Evolutionary conservation across 2,888 invertebrate species (phyloP).

Genomic region (Lathronympha strigana): DNA sequence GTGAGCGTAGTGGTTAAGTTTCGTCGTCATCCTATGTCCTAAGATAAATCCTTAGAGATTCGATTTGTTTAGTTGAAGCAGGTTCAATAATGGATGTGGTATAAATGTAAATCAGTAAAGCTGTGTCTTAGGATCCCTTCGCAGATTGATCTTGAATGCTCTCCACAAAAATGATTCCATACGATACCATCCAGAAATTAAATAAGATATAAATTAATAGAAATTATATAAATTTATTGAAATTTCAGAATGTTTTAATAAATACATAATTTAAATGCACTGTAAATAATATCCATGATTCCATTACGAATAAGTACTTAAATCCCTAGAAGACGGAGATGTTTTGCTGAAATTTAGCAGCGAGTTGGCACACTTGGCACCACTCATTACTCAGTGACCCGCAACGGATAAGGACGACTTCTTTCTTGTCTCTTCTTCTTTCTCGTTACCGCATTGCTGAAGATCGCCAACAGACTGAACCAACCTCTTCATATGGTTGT

Average conservation of each 20-base stretch:
- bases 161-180: constrained; percentile 53
- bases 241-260: neutral
- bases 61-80: constrained; percentile 73
- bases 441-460: too few relatives aligned
- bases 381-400: too few relatives aligned
- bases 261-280: neutral
- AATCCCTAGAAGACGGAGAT: neutral
- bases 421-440: too few relatives aligned
- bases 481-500: too few relatives aligned
- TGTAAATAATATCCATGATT: neutral
- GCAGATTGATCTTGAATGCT: constrained; percentile 63
- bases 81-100: constrained; percentile 74
- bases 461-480: too few relatives aligned
- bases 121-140: constrained; percentile 74
- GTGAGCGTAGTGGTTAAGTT: constrained; percentile 47
- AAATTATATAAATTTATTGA: neutral
- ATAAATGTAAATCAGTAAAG: constrained; percentile 77
- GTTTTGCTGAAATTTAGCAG: neutral
- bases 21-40: constrained; percentile 57
- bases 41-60: constrained; percentile 58
- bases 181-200: too few relatives aligned
- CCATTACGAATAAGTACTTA: neutral
- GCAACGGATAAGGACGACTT: too few relatives aligned
- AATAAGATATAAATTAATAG: too few relatives aligned
- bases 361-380: neutral